phyloP scores from a whole-genome alignment of 2,797 vertebrate genomes.

The Sandelia bainsii region DNA sequence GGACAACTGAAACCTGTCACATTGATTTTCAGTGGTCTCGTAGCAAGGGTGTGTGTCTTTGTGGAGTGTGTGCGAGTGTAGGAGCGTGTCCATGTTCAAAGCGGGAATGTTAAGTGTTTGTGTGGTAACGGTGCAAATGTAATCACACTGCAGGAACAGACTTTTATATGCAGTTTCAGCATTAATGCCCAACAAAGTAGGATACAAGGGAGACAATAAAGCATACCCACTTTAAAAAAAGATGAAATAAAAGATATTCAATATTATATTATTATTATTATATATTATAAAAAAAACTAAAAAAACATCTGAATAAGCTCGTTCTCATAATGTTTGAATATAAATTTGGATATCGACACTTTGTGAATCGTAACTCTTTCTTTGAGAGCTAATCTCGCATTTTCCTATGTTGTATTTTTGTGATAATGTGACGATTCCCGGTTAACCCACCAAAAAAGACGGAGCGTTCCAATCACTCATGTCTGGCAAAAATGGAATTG shows the following conservation, averaged over 20 bases:
- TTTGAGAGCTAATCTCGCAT: constrained; percentile 31
- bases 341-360: constrained; percentile 42
- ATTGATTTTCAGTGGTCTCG: constrained; percentile 79
- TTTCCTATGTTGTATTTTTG: constrained; percentile 40
- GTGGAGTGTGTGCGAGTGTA: constrained; percentile 27
- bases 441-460: constrained; percentile 46
- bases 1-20: constrained; percentile 85
- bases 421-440: constrained; percentile 58
- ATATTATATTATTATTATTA: too few species aligned
- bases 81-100: constrained; percentile 55
- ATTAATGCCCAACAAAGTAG: not conserved
- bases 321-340: constrained; percentile 32
- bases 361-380: constrained; percentile 48
- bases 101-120: constrained; percentile 40
- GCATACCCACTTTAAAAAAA: constrained; percentile 13
- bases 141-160: constrained; percentile 44
- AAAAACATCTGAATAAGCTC: constrained; percentile 34
- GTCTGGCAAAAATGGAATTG: constrained; percentile 52
- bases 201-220: constrained; percentile 12
- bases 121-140: constrained; percentile 54
- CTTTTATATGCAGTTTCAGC: constrained; percentile 12
- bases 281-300: constrained; percentile 15
- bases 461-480: constrained; percentile 55
- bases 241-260: constrained; percentile 11
- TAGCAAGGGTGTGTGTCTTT: constrained; percentile 26